Evolutionary conservation across 2,113 vertebrate species (phyloP).

Genomic region (Panthera uncia): DNA sequence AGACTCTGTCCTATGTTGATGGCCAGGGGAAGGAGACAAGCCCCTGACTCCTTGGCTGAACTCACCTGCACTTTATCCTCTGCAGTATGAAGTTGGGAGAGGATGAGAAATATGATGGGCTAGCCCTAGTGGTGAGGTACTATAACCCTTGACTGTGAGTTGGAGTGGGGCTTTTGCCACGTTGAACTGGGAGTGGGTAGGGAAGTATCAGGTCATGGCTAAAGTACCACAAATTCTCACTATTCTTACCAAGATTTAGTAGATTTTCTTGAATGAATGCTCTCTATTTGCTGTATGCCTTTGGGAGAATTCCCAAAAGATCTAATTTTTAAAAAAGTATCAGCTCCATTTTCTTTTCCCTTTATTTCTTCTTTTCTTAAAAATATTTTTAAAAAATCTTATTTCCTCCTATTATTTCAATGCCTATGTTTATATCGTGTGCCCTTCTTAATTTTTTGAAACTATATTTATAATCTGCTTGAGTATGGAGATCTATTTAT

Average conservation of each 20-base stretch:
- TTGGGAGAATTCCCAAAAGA: not conserved
- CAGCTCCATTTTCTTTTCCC: not conserved
- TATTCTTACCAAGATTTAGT: not conserved
- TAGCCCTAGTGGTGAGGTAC: not conserved
- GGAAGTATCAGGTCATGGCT: not conserved
- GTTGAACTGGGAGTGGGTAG: not conserved
- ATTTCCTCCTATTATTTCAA: not conserved
- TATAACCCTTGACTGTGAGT: not conserved
- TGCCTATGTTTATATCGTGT: not conserved
- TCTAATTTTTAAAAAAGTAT: not conserved
- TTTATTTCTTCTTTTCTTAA: not conserved
- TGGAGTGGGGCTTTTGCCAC: not conserved
- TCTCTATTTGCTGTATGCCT: not conserved
- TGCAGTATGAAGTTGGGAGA: not conserved
- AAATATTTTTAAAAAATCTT: not conserved
- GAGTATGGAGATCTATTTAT: not conserved
- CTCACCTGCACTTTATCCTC: not conserved
- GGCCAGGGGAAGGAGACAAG: not conserved
- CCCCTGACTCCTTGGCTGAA: not conserved
- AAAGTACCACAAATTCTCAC: not conserved
- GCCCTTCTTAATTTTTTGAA: not conserved
- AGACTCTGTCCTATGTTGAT: not conserved
- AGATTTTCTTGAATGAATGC: not conserved
- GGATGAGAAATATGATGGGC: not conserved
- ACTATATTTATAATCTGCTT: not conserved